Evolutionary conservation across 1,140 invertebrate genomes (phyloP).

Genomic region (Pteromalus puparum): DNA sequence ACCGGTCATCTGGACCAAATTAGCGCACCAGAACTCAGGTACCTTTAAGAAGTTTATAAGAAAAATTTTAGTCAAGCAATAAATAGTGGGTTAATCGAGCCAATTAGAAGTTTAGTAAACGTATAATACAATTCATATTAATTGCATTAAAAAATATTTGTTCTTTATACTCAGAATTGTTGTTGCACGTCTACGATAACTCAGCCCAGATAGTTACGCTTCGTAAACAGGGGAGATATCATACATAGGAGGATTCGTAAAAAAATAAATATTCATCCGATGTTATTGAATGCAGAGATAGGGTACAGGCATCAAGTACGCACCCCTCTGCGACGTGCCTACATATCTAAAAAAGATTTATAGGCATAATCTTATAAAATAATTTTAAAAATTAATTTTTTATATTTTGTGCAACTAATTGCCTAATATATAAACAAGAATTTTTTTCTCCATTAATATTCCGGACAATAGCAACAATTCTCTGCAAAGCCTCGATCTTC

Average conservation of each 20-base stretch:
- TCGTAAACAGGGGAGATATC: neutral
- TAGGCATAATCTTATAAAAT: neutral
- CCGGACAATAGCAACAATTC: too few species aligned
- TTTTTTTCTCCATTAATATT: too few species aligned
- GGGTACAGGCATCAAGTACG: neutral
- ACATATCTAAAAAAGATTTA: neutral
- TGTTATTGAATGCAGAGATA: slow-evolving; percentile 1
- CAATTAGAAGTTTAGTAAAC: too few species aligned
- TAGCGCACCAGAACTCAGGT: neutral
- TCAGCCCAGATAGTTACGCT: neutral
- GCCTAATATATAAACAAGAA: too few species aligned
- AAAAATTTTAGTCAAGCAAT: too few species aligned
- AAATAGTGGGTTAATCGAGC: too few species aligned
- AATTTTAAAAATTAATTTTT: too few species aligned
- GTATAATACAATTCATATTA: too few species aligned
- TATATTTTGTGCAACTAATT: too few species aligned
- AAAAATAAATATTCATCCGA: neutral
- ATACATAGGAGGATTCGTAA: neutral
- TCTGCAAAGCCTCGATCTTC: neutral
- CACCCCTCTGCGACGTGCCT: neutral
- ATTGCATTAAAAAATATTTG: too few species aligned
- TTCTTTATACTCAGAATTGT: neutral
- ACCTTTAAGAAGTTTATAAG: too few species aligned
- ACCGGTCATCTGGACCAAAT: neutral
- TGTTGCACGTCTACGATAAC: neutral